Conservation (phyloP, 2,113 vertebrate genomes). For the Seriola aureovittata region DNA sequence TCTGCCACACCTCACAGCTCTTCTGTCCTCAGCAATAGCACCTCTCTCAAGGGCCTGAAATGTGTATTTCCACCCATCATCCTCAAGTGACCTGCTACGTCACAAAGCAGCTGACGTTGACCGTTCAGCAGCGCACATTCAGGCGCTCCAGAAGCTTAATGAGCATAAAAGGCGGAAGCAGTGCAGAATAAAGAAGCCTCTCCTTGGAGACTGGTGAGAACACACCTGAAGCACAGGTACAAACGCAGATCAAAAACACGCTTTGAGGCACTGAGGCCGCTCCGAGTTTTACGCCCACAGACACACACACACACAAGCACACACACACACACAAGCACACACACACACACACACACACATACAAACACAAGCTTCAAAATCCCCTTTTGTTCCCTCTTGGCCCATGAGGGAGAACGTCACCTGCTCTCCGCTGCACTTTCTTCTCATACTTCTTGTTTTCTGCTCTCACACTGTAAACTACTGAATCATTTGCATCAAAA, state of each 20-base stretch:
- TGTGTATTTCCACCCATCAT: conserved; percentile 16
- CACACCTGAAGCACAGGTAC: conserved; percentile 68
- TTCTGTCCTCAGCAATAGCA: conserved; percentile 15
- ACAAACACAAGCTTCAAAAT: conserved; percentile 45
- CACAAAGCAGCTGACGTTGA: conserved; percentile 13
- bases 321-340: conserved; percentile 6
- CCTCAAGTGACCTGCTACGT: conserved; percentile 34
- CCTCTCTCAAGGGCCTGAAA: conserved; percentile 19
- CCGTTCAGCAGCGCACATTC: conserved; percentile 38
- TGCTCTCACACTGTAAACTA: conserved; percentile 22
- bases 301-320: conserved; percentile 13
- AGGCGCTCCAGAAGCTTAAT: conserved; percentile 1
- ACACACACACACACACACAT: conserved; percentile 18
- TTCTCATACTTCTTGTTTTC: conserved; percentile 22
- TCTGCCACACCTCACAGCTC: conserved; percentile 30
- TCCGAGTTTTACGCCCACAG: conserved; percentile 12
- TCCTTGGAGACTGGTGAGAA: conserved; percentile 54
- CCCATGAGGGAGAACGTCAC: conserved; percentile 57
- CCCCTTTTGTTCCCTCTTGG: conserved; percentile 64
- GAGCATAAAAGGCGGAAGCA: conserved; percentile 22
- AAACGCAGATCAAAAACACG: conserved; percentile 26
- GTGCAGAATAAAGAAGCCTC: not conserved
- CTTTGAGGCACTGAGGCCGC: conserved; percentile 46
- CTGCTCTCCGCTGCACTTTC: conserved; percentile 22
- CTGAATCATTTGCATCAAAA: conserved; percentile 23